Evolutionary conservation across 1,140 invertebrate species (phyloP).

Genomic region (Ditylenchus dipsaci): DNA sequence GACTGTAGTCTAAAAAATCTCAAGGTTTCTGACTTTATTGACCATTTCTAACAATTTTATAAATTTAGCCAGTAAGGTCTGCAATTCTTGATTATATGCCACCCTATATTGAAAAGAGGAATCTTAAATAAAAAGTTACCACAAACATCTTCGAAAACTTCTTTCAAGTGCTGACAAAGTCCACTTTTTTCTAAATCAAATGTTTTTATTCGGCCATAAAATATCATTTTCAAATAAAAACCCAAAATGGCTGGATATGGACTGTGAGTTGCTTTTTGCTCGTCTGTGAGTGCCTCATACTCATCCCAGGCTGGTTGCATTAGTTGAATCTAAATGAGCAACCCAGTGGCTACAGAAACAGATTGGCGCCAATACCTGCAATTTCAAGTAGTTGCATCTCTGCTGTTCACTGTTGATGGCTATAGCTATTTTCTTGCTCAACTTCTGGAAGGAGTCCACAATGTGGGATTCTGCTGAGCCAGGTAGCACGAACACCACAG

Average conservation of each 20-base stretch:
- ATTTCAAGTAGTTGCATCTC: constrained; percentile 77
- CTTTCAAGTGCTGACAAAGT: constrained; percentile 33
- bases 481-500: constrained; percentile 40
- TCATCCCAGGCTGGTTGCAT: constrained; percentile 75
- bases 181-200: constrained; percentile 32
- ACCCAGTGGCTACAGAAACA: no score
- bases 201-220: background rate
- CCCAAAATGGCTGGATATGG: constrained; percentile 27
- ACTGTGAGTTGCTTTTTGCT: constrained; percentile 15
- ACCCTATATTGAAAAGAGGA: no score
- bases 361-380: constrained; percentile 65
- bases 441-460: constrained; percentile 75
- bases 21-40: no score
- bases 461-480: constrained; percentile 28
- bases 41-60: no score
- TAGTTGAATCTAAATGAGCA: constrained; percentile 66
- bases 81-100: no score
- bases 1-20: no score
- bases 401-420: constrained; percentile 84
- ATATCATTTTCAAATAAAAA: constrained; percentile 4
- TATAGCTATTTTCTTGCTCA: constrained; percentile 81
- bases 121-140: no score
- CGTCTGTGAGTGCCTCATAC: constrained; percentile 59
- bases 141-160: constrained; percentile 42
- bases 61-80: no score